A percentile compares a stretch with the other conserved stretches of the same genome.
These are phyloP conservation scores for Sebastes matsubarae DNA, from an alignment of 2,797 vertebrate species.

Conservation along the genomic window DNA sequence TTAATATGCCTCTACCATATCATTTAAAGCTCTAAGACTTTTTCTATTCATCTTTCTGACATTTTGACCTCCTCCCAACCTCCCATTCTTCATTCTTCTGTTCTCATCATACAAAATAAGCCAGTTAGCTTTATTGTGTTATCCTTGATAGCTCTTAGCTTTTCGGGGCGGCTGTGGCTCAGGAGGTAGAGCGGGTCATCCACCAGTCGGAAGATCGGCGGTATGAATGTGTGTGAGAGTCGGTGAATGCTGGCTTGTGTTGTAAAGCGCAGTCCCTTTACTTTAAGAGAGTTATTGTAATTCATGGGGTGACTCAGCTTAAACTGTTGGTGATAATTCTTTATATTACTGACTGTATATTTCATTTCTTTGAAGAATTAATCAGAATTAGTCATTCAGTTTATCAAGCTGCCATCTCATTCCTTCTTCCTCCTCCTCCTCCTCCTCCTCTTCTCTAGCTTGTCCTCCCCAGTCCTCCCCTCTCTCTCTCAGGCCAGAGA, in stretches of 20 bases:
- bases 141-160: not conserved
- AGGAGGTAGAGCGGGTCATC: too few relatives aligned
- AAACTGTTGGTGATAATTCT: not conserved
- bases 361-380: not conserved
- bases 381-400: not conserved
- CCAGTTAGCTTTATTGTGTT: not conserved
- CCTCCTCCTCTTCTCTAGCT: conserved; percentile 19
- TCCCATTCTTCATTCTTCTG: not conserved
- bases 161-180: too few relatives aligned
- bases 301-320: not conserved
- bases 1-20: not conserved
- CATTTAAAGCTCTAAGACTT: not conserved
- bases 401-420: conserved; percentile 1
- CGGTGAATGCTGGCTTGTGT: too few relatives aligned
- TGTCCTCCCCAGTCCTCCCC: conserved; percentile 54
- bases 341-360: not conserved
- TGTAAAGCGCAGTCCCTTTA: too few relatives aligned
- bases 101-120: not conserved
- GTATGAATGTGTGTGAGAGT: too few relatives aligned
- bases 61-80: not conserved
- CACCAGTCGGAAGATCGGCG: too few relatives aligned
- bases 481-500: conserved; percentile 50
- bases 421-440: not conserved
- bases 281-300: not conserved
- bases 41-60: not conserved